These are phyloP conservation scores for Neogobius melanostomus DNA, from an alignment of 2,113 vertebrate genomes.

Conservation along the genomic window DNA sequence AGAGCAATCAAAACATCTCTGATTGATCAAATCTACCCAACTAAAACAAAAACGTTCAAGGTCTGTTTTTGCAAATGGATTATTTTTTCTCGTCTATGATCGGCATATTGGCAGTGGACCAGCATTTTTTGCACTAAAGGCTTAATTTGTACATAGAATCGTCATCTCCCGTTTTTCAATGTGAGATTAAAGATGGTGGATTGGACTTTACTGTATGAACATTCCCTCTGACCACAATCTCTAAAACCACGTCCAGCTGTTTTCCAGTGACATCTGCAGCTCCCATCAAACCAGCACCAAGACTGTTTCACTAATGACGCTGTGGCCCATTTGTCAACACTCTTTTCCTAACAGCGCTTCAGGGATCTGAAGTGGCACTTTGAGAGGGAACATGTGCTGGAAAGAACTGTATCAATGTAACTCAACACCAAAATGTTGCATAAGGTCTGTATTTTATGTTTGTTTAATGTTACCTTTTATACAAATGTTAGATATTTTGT, in stretches of 20 bases:
- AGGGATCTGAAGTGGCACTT: slow-evolving; percentile 14
- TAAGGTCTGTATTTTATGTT: slow-evolving; percentile 77
- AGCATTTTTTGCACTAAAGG: slow-evolving; percentile 4
- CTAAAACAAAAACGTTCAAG: too few relatives aligned
- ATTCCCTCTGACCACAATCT: not conserved
- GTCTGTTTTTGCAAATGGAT: too few relatives aligned
- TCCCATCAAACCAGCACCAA: slow-evolving; percentile 4
- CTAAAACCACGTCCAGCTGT: slow-evolving; percentile 8
- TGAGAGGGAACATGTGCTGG: slow-evolving; percentile 23
- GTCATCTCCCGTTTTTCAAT: slow-evolving; percentile 4
- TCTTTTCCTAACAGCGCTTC: slow-evolving; percentile 8
- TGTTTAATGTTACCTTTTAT: slow-evolving; percentile 85
- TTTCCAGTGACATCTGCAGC: slow-evolving; percentile 58
- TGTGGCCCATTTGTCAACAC: not conserved
- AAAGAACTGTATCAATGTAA: slow-evolving; percentile 31
- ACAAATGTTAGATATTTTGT: slow-evolving; percentile 84
- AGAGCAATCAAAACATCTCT: too few relatives aligned
- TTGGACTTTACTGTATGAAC: slow-evolving; percentile 14
- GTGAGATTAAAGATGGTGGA: not conserved
- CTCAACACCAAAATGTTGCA: slow-evolving; percentile 20
- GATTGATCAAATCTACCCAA: too few relatives aligned
- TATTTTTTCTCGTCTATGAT: not conserved
- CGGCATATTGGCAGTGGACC: not conserved
- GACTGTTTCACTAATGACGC: slow-evolving; percentile 3
- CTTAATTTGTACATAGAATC: not conserved